Evolutionary conservation across 2,888 invertebrate species (phyloP).

Genomic region (Leucania comma): DNA sequence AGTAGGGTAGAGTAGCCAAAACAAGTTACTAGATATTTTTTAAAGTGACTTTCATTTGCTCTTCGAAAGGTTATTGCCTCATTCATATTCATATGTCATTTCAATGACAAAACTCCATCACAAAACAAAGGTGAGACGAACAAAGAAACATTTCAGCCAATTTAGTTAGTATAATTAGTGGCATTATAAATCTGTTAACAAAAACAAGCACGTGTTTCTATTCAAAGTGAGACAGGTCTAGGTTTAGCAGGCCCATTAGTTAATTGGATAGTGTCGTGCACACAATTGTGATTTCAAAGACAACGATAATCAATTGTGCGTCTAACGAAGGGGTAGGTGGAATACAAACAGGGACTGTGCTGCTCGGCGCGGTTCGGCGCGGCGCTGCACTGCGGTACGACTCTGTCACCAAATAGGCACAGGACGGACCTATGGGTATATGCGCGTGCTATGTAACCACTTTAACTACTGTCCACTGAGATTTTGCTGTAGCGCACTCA

Average conservation of each 20-base stretch:
- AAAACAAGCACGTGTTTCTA: conserved; percentile 12
- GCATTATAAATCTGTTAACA: conserved; percentile 22
- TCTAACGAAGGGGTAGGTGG: conserved; percentile 62
- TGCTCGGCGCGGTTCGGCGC: background rate
- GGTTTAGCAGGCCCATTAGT: conserved; percentile 50
- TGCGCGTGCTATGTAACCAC: conserved; percentile 3
- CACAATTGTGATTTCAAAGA: conserved; percentile 64
- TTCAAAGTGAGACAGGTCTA: conserved; percentile 20
- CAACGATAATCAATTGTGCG: conserved; percentile 61
- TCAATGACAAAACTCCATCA: conserved; percentile 18
- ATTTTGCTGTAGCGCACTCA: conserved; percentile 8
- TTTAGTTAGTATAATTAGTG: conserved; percentile 22
- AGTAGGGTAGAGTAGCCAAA: too few relatives aligned
- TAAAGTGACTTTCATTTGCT: conserved; percentile 10
- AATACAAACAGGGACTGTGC: conserved; percentile 24
- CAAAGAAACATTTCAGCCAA: conserved; percentile 8
- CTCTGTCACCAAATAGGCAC: conserved; percentile 33
- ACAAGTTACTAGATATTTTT: too few relatives aligned
- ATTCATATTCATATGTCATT: conserved; percentile 8
- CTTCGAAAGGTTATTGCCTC: conserved; percentile 5
- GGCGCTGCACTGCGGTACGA: background rate
- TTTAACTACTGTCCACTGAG: conserved; percentile 10
- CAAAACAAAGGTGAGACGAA: conserved; percentile 14
- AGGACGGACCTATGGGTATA: conserved; percentile 1
- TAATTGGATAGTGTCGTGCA: conserved; percentile 59